Base-by-base conservation (phyloP, 2,888 invertebrate genomes). In the Candidula unifasciata region DNA sequence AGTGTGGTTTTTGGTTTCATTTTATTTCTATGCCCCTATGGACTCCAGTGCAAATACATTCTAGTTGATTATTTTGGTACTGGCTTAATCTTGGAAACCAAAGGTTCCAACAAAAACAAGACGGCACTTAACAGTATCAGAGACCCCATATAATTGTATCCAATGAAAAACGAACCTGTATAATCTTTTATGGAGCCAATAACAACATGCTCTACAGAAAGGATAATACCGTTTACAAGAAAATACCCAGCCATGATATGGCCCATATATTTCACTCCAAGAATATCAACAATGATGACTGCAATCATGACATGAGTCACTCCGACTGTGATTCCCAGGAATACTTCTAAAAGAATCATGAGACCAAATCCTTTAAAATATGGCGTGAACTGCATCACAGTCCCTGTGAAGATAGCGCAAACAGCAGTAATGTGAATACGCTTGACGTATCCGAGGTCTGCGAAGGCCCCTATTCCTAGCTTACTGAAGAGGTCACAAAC, bases 171-270 rank as follows among this genome's bases (percentile, higher is more conserved):
- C 16, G 82, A 82, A 6, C 68, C 77, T 3, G 82, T 82, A 6
- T 24, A 33, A 33, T 82, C 82, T 33, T 66, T 82, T 21, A 82
- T 16, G 3, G 33, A 66, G 0, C 82, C 82, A 27, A 77, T 74
- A 24, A 82, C 54, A 77, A 82, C 2, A 30, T 82, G 82, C 21
- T 76, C 77, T 10, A 68, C 13, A 2, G 77, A 13, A 18, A 52
- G 18, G 3, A 76, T n/a, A 8, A 68, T 3, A 18, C 82, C 82
- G 21, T 77, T 82, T 16, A 82, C 30, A 13, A 82, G 44, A 27
- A 82, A 66, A 35, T 77, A 82, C 10, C 76, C 82, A 30, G 82
- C 30, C 77, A 82, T 52, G 16, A 82, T 68, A 10, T 77, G 82
- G 16, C 77, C 82, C 44, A 82, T 77, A n/a, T 77, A 24, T 24